Base-by-base conservation (phyloP, 1,140 invertebrate species). In the Caerostris darwini region DNA sequence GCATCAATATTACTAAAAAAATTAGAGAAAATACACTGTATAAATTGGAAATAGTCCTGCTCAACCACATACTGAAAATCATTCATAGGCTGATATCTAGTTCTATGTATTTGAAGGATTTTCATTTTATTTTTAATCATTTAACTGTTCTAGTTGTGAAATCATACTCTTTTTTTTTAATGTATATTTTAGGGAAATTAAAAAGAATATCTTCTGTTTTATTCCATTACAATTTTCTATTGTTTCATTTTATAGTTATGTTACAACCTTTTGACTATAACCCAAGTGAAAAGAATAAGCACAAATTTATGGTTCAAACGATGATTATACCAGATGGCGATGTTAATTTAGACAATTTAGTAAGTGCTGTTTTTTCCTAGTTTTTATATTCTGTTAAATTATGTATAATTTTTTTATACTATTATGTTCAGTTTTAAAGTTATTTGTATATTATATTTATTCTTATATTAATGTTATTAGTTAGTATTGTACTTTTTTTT, bases 251-350 rank as follows among this genome's bases (percentile, higher is more conserved):
- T 34, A 34, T 94, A 99, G 99, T 99, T 95, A 99, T 98, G 96
- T 97, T 99, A 95, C 99, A 99, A 96, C 98, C 99, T 67, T 98
- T 99, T 96, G 98, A 98, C 94, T 98, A 98, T 96, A 98, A 99
- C 94, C 98, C 96, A 92, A 97, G 97, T 96, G 99, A 99, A 96
- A 99, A 99, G 96, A 98, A 98, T 96, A 99, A 99, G 97, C 99
- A 99, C 96, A 99, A 99, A 97, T 99, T 99, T 96, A 99, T 99
- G 99, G 99, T 99, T 95, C 99, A 99, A 96, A 98, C 98, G 95
- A 97, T 99, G 95, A 97, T 98, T 96, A 98, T 97, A 94, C 98
- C 98, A 57, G 97, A 98, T 94, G 97, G 97, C 87, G 97, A 98
- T 81, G 97, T 97, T 95, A 98, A 98, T 95, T 96, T 96, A 94